Conservation (phyloP, 2,888 invertebrate species). For the Pammene aurita region DNA sequence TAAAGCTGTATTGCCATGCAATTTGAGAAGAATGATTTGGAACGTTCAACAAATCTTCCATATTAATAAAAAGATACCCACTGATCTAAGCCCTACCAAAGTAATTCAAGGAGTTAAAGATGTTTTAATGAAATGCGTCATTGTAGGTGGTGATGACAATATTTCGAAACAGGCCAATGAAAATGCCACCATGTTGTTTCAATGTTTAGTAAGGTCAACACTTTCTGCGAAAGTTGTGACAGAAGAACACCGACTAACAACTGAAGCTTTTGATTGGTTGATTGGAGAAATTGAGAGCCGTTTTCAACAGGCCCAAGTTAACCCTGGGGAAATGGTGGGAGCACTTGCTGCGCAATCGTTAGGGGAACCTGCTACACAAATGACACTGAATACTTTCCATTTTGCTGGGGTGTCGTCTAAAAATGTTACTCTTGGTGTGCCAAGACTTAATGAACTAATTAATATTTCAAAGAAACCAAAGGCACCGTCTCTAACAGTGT, state of each 20-base stretch:
- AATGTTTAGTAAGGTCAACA: slow-evolving; percentile 96
- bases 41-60: slow-evolving; percentile 99
- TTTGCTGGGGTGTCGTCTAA: slow-evolving; percentile 99
- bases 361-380: slow-evolving; percentile 99
- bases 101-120: slow-evolving; percentile 96
- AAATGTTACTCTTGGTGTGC: slow-evolving; percentile 99
- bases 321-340: slow-evolving; percentile 99
- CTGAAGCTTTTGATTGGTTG: slow-evolving; percentile 99
- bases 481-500: slow-evolving; percentile 99
- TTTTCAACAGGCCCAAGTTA: slow-evolving; percentile 97
- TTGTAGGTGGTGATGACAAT: slow-evolving; percentile 97
- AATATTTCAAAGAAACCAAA: slow-evolving; percentile 99
- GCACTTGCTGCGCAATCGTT: slow-evolving; percentile 99
- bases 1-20: slow-evolving; percentile 98
- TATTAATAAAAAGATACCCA: slow-evolving; percentile 96
- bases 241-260: slow-evolving; percentile 96
- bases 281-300: slow-evolving; percentile 99
- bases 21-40: slow-evolving; percentile 99
- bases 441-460: slow-evolving; percentile 98
- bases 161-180: slow-evolving; percentile 98
- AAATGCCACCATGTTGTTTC: slow-evolving; percentile 98
- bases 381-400: slow-evolving; percentile 99
- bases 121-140: slow-evolving; percentile 93
- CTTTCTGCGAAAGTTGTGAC: slow-evolving; percentile 98
- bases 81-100: slow-evolving; percentile 96